Evolutionary conservation across 2,797 vertebrate genomes (phyloP).

Genomic region (Dryobates pubescens): DNA sequence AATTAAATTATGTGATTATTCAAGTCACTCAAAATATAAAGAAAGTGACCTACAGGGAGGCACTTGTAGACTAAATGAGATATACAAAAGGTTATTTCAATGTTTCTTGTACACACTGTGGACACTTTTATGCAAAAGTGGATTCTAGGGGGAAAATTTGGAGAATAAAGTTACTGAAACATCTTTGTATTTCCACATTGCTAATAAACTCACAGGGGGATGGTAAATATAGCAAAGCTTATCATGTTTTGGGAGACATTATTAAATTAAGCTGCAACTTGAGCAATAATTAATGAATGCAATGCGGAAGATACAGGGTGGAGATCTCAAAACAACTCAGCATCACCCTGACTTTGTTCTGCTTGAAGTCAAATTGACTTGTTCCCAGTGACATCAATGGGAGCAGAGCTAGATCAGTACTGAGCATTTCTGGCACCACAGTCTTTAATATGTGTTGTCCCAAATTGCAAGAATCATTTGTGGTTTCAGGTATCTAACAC

Average conservation of each 20-base stretch:
- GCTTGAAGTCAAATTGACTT: slow-evolving; percentile 48
- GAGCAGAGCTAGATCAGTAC: background rate
- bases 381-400: slow-evolving; percentile 32
- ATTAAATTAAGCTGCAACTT: slow-evolving; percentile 61
- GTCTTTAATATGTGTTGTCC: background rate
- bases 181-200: background rate
- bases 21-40: background rate
- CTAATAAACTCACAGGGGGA: background rate
- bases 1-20: slow-evolving; percentile 12
- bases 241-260: slow-evolving; percentile 23
- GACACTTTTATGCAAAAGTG: background rate
- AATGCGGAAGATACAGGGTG: slow-evolving; percentile 27
- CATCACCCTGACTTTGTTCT: slow-evolving; percentile 45
- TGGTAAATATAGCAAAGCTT: background rate
- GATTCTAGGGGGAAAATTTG: background rate
- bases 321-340: slow-evolving; percentile 51
- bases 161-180: background rate
- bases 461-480: slow-evolving; percentile 21
- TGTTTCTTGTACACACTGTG: background rate
- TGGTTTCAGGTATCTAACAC: background rate
- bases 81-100: background rate
- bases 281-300: slow-evolving; percentile 58
- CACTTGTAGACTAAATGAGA: background rate
- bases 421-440: slow-evolving; percentile 6
- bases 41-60: background rate